Evolutionary conservation across 2,113 vertebrate species (phyloP).

Genomic region (Acrocephalus kingi): DNA sequence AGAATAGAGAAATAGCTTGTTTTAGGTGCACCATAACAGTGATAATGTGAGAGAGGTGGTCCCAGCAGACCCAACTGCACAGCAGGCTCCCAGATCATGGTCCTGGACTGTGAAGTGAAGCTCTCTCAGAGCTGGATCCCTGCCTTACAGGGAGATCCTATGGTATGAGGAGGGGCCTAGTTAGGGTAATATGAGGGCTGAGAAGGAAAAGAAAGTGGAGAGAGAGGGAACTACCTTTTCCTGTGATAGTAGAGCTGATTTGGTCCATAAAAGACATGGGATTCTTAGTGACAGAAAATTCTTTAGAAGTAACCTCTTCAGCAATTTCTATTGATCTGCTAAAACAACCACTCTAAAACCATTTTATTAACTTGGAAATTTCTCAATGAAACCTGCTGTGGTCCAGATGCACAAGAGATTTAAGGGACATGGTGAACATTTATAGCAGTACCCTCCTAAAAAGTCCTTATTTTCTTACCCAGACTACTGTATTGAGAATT

Average conservation of each 20-base stretch:
- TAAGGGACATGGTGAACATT: background rate
- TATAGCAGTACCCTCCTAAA: background rate
- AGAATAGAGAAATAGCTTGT: background rate
- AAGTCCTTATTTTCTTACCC: background rate
- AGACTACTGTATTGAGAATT: background rate
- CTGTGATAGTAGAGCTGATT: fast-evolving
- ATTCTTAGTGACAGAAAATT: background rate
- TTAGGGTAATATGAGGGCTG: fast-evolving
- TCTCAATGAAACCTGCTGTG: background rate
- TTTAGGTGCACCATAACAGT: background rate
- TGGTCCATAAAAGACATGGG: fast-evolving
- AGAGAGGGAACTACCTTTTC: background rate
- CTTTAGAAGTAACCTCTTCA: background rate
- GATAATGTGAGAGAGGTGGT: background rate
- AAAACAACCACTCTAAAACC: background rate
- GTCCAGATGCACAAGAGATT: background rate
- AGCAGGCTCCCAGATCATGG: background rate
- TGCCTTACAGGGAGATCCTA: background rate
- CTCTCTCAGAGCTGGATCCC: background rate
- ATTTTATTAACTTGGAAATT: background rate
- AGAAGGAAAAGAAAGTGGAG: fast-evolving
- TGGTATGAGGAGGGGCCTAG: fast-evolving
- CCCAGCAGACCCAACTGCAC: background rate
- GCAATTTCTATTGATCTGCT: background rate
- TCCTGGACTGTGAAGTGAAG: background rate